A percentile compares a stretch with the other conserved stretches of the same genome.
phyloP scores from a whole-genome alignment of 2,113 vertebrate genomes.

The Hassar affinis region DNA sequence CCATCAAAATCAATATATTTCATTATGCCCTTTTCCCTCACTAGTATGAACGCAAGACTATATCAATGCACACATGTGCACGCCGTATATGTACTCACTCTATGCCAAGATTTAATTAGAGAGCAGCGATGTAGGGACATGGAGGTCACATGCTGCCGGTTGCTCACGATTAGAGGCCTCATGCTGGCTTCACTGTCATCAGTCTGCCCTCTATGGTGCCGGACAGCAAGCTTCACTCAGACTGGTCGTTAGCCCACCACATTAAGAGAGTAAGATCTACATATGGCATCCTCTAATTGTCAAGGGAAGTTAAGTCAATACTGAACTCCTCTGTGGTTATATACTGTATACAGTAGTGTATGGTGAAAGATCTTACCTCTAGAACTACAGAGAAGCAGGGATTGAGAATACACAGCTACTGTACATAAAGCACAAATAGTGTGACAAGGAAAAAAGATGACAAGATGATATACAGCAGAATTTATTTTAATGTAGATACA shows the following conservation, averaged over 20 bases:
- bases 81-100: conserved; percentile 29
- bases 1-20: background rate
- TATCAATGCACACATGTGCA: background rate
- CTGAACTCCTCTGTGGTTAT: background rate
- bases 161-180: conserved; percentile 58
- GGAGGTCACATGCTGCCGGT: conserved; percentile 44
- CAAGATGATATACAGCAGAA: background rate
- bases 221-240: conserved; percentile 12
- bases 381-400: background rate
- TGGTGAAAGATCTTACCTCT: background rate
- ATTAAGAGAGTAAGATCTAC: conserved; percentile 1
- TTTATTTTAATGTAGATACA: background rate
- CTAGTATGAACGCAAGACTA: background rate
- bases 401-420: background rate
- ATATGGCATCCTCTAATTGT: background rate
- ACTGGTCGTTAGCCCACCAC: conserved; percentile 10
- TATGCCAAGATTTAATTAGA: conserved; percentile 60
- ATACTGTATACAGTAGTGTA: background rate
- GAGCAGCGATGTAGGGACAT: conserved; percentile 51
- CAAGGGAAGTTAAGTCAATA: background rate
- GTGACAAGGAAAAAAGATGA: background rate
- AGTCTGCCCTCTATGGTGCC: conserved; percentile 26
- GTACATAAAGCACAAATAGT: background rate
- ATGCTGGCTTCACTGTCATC: conserved; percentile 18
- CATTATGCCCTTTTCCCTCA: background rate